These are phyloP conservation scores for Lepilemur ruficaudatus DNA, from an alignment of 2,797 vertebrate species.

Conservation along the genomic window DNA sequence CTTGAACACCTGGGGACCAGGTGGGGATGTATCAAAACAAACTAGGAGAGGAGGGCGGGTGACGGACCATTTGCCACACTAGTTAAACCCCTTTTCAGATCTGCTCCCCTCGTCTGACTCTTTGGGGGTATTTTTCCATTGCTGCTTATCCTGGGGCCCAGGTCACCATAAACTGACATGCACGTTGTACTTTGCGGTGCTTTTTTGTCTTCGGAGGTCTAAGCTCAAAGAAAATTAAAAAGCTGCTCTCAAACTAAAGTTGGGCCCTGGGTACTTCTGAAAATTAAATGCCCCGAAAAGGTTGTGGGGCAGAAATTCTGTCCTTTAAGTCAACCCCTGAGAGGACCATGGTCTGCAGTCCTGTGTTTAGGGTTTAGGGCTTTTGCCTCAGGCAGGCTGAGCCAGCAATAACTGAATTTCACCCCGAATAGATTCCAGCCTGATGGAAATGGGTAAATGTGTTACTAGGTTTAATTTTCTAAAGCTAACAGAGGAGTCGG, in stretches of 20 bases:
- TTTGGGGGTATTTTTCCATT: conserved; percentile 45
- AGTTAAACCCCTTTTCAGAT: conserved; percentile 44
- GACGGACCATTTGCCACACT: conserved; percentile 65
- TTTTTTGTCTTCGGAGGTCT: conserved; percentile 19
- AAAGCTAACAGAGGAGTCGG: neutral
- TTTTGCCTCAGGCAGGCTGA: neutral
- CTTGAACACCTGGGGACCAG: conserved; percentile 70
- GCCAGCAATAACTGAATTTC: neutral
- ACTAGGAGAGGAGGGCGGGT: conserved; percentile 22
- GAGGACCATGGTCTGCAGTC: neutral
- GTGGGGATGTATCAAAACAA: conserved; percentile 71
- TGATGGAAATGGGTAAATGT: neutral
- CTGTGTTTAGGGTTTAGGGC: neutral
- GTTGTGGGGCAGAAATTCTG: neutral
- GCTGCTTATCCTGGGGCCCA: neutral
- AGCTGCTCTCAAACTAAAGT: neutral
- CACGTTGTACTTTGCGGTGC: neutral
- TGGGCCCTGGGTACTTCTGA: neutral
- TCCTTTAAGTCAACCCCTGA: neutral
- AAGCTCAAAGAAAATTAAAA: neutral
- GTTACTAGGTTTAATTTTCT: neutral
- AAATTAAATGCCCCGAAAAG: neutral
- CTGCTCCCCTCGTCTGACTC: neutral
- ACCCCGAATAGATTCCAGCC: neutral
- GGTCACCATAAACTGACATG: neutral